Evolutionary conservation across 2,113 vertebrate genomes (phyloP).

Genomic region (Eptesicus fuscus): DNA sequence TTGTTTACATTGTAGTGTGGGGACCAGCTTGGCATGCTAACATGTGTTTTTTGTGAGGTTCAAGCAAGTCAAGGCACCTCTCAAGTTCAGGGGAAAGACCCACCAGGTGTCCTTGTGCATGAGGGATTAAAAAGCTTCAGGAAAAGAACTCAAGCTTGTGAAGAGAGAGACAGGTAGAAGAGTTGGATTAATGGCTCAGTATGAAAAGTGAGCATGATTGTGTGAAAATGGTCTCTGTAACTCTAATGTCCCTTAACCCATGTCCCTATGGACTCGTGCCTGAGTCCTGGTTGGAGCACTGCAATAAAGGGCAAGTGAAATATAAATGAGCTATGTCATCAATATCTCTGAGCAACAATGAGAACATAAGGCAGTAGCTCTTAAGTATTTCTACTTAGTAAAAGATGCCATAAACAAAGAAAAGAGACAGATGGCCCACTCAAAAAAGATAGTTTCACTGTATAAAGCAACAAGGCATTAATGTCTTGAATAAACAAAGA

Average conservation of each 20-base stretch:
- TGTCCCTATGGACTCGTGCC: background rate
- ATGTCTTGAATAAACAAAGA: background rate
- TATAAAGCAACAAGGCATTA: background rate
- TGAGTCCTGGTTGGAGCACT: background rate
- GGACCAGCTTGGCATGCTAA: background rate
- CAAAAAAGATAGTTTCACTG: background rate
- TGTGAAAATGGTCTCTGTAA: background rate
- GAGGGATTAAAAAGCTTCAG: background rate
- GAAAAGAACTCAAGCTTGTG: background rate
- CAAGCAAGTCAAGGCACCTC: background rate
- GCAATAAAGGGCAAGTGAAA: background rate
- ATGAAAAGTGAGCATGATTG: background rate
- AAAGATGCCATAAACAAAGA: background rate
- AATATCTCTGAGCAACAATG: background rate
- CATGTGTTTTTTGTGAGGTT: background rate
- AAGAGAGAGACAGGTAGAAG: background rate
- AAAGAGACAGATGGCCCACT: slow-evolving; percentile 28
- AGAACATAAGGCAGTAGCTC: background rate
- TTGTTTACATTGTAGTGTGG: accelerated
- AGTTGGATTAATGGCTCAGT: background rate
- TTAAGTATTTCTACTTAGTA: background rate
- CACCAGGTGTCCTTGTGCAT: background rate
- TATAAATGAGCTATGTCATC: background rate
- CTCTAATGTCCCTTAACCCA: background rate
- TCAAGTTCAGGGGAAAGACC: background rate